Conservation (phyloP, 2,113 vertebrate genomes). For the Corydoras sp. region DNA sequence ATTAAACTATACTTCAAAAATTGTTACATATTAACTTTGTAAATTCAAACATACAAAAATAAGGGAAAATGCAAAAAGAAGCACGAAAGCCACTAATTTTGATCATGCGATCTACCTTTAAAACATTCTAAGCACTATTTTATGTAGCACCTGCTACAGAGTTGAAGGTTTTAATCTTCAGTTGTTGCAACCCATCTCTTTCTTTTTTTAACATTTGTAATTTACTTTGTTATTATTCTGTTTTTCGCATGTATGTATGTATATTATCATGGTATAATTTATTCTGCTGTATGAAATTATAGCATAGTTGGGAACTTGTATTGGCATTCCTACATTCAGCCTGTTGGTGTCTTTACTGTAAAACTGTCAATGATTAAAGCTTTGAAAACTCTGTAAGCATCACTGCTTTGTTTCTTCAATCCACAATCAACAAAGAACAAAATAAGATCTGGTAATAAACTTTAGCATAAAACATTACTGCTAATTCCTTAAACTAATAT, state of each 20-base stretch:
- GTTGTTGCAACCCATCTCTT: slow-evolving; percentile 23
- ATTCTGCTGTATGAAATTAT: slow-evolving; percentile 95
- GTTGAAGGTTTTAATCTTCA: no score
- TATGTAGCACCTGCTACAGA: slow-evolving; percentile 29
- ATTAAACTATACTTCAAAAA: not conserved
- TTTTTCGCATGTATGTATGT: slow-evolving; percentile 65
- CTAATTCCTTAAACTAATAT: no score
- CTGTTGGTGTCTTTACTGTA: slow-evolving; percentile 89
- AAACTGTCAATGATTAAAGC: slow-evolving; percentile 93
- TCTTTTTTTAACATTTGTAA: slow-evolving; percentile 60
- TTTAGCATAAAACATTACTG: no score
- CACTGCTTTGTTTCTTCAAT: slow-evolving; percentile 16
- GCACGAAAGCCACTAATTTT: slow-evolving; percentile 50
- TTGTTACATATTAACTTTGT: slow-evolving; percentile 50
- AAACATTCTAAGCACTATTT: slow-evolving; percentile 57
- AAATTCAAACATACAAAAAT: slow-evolving; percentile 41
- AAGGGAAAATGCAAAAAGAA: slow-evolving; percentile 54
- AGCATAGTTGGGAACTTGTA: slow-evolving; percentile 83
- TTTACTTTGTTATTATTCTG: slow-evolving; percentile 60
- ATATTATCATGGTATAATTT: slow-evolving; percentile 92
- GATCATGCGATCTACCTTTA: slow-evolving; percentile 44
- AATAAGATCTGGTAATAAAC: no score
- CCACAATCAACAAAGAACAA: no score
- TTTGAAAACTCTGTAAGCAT: slow-evolving; percentile 53
- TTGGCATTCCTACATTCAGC: slow-evolving; percentile 86